phyloP scores from a whole-genome alignment of 2,797 vertebrate species.

The Enteromius afrohamiltoni region DNA sequence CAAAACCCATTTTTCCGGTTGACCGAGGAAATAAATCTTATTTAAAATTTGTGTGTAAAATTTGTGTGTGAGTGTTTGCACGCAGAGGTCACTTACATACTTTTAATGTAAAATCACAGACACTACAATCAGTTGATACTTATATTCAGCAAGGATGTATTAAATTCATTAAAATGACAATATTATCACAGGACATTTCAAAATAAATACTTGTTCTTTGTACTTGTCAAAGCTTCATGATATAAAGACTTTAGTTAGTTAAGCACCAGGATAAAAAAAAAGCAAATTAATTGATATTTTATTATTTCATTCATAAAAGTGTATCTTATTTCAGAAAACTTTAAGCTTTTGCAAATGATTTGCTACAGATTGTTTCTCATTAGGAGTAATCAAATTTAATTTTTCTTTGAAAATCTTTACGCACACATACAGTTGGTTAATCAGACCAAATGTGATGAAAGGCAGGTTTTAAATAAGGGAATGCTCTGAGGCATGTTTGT shows the following conservation, averaged over 20 bases:
- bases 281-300: no score
- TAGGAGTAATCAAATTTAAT: not conserved
- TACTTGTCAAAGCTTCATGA: not conserved
- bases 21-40: constrained; percentile 16
- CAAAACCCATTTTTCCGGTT: not conserved
- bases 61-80: not conserved
- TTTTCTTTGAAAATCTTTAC: not conserved
- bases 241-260: not conserved
- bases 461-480: not conserved
- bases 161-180: not conserved
- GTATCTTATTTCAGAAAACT: not conserved
- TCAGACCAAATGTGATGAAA: not conserved
- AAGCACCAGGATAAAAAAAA: not conserved
- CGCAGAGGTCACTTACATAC: not conserved
- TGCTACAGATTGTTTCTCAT: not conserved
- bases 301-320: no score
- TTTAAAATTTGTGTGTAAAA: not conserved
- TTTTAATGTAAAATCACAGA: not conserved
- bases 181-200: not conserved
- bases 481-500: not conserved
- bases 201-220: not conserved
- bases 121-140: not conserved
- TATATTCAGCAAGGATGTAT: not conserved
- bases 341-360: not conserved
- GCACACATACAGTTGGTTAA: not conserved